Base-by-base conservation (phyloP, 2,113 vertebrate species). In the Callopanchax toddi region DNA sequence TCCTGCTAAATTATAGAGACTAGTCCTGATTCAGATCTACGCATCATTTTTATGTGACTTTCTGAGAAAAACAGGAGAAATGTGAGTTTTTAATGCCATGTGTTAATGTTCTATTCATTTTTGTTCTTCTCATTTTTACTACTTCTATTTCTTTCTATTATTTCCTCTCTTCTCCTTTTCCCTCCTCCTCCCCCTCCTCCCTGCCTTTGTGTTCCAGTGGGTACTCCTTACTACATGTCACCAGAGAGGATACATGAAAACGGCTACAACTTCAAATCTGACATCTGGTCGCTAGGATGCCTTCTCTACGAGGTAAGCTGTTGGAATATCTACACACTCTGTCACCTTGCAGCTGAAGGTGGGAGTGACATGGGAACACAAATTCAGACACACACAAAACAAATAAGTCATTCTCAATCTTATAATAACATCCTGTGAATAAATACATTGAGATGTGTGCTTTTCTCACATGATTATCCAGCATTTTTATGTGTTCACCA, bases 251-350 rank as follows among this genome's bases (percentile, higher is more conserved):
- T 99, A 92, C 97, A 98, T 9, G 97, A 99, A 93, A 97, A 96
- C 3, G 95, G 96, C 87, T 99, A 99, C 91, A 99, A 99, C 94
- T 99, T 99, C 92, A 99, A 99, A 87, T 99, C 97, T 18, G 97
- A 99, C 92, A 98, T 99, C 94, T 99, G 97, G 97, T 99, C 97
- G 75, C 92, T 99, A 91, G 97, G 97, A 89, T 99, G 97, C 85
- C 92, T 99, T 80, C 91, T 99, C 46, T 99, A 99, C 1, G 97
- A 99, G 96, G 97, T 95, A 94, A 87, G 71, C 70, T 79, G 69
- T 77, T 67, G 17, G 78, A 79, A 75, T 65, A 5, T 66, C 76
- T 67, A 74, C 70, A 67, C 76, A 65, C 66, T 17, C 76, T 84
- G 74, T 85, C 87, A 82, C 75, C 78, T 60, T 21, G 52, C 69